Percentiles rank a stretch among this genome's conserved stretches.
Evolutionary conservation across 2,888 invertebrate species (phyloP).

Genomic region (Pyrocoelia pectoralis): DNA sequence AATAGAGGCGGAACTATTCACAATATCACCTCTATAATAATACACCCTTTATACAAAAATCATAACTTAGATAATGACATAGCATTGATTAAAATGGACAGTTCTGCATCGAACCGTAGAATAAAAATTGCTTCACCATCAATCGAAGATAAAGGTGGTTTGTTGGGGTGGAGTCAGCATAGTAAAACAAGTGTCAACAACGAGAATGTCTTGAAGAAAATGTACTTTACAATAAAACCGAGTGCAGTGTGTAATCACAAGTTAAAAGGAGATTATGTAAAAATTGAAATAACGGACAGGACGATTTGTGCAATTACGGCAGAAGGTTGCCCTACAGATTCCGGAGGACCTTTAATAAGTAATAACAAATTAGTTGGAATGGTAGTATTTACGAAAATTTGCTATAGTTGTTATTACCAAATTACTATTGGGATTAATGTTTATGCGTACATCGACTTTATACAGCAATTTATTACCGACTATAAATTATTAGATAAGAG

Average conservation of each 20-base stretch:
- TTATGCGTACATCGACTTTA: neutral
- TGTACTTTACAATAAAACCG: constrained; percentile 4
- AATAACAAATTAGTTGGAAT: constrained; percentile 4
- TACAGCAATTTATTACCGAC: constrained; percentile 2
- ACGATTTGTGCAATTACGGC: constrained; percentile 3
- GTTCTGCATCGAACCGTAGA: neutral
- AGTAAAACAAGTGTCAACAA: constrained; percentile 3
- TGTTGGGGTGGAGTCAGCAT: constrained; percentile 17
- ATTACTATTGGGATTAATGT: constrained; percentile 7
- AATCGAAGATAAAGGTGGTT: neutral
- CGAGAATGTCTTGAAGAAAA: constrained; percentile 14
- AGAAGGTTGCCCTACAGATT: constrained; percentile 18
- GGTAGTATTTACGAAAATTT: constrained; percentile 15
- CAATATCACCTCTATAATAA: neutral
- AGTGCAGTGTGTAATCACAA: constrained; percentile 5
- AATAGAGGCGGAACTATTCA: constrained; percentile 11
- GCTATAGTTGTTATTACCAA: constrained; percentile 19
- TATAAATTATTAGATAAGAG: neutral
- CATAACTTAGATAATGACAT: constrained; percentile 3
- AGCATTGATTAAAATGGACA: constrained; percentile 11
- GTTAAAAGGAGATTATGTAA: constrained; percentile 10
- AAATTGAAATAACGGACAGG: neutral
- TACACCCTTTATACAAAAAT: constrained; percentile 11
- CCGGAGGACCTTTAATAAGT: constrained; percentile 13
- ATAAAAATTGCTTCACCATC: neutral